Conservation (phyloP, 2,888 invertebrate genomes). For the Heliconius erato region DNA sequence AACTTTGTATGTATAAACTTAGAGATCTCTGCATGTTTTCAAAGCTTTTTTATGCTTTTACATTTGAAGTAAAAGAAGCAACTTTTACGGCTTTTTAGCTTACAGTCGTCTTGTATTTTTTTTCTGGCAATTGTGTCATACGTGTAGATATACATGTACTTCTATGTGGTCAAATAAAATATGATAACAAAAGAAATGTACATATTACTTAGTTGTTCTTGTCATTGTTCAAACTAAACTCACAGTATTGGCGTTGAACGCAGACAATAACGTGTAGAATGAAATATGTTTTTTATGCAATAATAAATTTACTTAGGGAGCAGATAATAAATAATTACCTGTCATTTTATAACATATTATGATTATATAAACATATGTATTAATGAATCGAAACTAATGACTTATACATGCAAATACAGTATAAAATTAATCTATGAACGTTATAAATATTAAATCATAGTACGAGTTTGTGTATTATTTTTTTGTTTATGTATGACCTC, state of each 20-base stretch:
- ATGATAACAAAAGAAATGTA: background rate
- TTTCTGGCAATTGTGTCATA: background rate
- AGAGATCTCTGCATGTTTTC: slow-evolving; percentile 24
- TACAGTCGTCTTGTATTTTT: slow-evolving; percentile 1
- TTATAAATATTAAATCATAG: too few relatives aligned
- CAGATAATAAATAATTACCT: too few relatives aligned
- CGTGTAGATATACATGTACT: background rate
- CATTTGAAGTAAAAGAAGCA: slow-evolving; percentile 5
- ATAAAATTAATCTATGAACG: too few relatives aligned
- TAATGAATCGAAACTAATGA: too few relatives aligned
- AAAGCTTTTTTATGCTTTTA: slow-evolving; percentile 21
- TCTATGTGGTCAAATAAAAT: background rate
- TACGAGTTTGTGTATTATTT: too few relatives aligned
- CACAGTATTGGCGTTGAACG: background rate
- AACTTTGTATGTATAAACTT: slow-evolving; percentile 25
- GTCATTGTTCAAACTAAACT: too few relatives aligned
- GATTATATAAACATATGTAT: too few relatives aligned
- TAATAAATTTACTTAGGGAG: too few relatives aligned
- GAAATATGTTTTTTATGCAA: background rate
- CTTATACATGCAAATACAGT: too few relatives aligned
- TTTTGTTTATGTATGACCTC: too few relatives aligned
- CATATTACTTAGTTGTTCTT: background rate
- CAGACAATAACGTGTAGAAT: background rate
- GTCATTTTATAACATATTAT: too few relatives aligned
- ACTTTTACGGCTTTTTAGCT: background rate